Evolutionary conservation across 2,888 invertebrate genomes (phyloP).

Genomic region (Drosophila kokeensis): DNA sequence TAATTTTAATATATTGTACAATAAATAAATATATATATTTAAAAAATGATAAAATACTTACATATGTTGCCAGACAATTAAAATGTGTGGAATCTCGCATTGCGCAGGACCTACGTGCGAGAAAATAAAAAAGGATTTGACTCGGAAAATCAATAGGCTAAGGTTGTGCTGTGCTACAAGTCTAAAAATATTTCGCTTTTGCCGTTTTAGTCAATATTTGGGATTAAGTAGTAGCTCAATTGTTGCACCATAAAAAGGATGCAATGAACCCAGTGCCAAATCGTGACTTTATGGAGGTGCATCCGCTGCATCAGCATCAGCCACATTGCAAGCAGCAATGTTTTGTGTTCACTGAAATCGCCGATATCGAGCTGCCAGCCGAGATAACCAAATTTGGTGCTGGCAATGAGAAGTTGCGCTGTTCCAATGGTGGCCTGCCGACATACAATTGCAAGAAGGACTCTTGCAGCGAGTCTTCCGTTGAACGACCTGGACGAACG

Average conservation of each 20-base stretch:
- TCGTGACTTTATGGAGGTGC: constrained; percentile 85
- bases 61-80: constrained; percentile 36
- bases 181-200: background rate
- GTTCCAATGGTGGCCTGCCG: constrained; percentile 82
- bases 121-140: background rate
- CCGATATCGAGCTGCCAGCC: constrained; percentile 85
- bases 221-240: background rate
- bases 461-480: constrained; percentile 70
- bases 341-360: constrained; percentile 85
- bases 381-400: constrained; percentile 84
- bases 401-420: constrained; percentile 82
- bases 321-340: constrained; percentile 85
- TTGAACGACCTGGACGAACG: constrained; percentile 71
- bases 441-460: constrained; percentile 83
- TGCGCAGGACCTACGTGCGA: constrained; percentile 42
- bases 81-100: background rate
- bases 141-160: constrained; percentile 48
- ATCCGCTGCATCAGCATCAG: constrained; percentile 82
- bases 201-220: background rate
- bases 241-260: constrained; percentile 9
- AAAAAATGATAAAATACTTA: background rate
- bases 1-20: background rate
- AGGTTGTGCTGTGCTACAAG: constrained; percentile 3
- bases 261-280: constrained; percentile 84
- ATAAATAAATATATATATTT: background rate